These are phyloP conservation scores for Zootermopsis nevadensis DNA, from an alignment of 2,888 invertebrate genomes.

Conservation along the genomic window DNA sequence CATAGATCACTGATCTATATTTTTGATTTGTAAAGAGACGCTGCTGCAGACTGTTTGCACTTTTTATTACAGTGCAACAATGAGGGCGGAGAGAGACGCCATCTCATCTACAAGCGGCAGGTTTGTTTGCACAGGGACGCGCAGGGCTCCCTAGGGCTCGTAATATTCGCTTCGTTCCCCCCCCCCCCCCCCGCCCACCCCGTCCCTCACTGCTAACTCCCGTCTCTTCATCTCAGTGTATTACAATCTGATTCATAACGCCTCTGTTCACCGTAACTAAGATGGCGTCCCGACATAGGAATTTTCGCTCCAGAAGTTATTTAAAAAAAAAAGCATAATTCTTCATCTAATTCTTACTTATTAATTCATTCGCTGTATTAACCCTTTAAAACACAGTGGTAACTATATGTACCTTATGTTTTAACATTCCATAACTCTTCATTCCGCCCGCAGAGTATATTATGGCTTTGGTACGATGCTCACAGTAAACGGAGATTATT, in stretches of 20 bases:
- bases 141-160: conserved; percentile 43
- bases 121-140: conserved; percentile 42
- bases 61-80: conserved; percentile 49
- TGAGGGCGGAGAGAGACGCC: conserved; percentile 37
- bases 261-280: background rate
- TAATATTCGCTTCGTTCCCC: conserved; percentile 35
- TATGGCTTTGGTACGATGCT: too few relatives aligned
- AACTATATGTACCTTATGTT: too few relatives aligned
- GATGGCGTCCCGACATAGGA: background rate
- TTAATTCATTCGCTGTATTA: too few relatives aligned
- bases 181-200: background rate
- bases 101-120: conserved; percentile 38
- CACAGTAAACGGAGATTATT: too few relatives aligned
- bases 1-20: conserved; percentile 33
- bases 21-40: conserved; percentile 43
- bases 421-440: too few relatives aligned
- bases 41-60: conserved; percentile 42
- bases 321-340: too few relatives aligned
- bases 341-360: too few relatives aligned
- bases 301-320: too few relatives aligned
- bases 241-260: background rate
- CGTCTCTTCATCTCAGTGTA: background rate
- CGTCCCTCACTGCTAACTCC: background rate
- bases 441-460: too few relatives aligned
- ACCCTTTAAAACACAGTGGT: too few relatives aligned